These are phyloP conservation scores for Eulemur rubriventer DNA, from an alignment of 2,797 vertebrate species.

Conservation along the genomic window DNA sequence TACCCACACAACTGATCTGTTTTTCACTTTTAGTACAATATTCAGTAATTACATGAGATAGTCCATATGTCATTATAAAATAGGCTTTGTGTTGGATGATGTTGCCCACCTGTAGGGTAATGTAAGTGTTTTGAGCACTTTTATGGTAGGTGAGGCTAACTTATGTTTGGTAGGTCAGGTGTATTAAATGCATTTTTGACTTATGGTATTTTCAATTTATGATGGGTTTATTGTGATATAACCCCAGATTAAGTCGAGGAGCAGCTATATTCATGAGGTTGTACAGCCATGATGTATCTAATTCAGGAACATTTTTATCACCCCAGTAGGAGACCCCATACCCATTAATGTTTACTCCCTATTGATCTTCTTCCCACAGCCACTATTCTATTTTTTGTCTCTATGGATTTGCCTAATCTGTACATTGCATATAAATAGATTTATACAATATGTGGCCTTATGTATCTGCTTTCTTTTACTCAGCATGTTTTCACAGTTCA, in stretches of 20 bases:
- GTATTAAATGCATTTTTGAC: not conserved
- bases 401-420: not conserved
- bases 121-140: not conserved
- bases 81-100: not conserved
- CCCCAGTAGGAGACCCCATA: not conserved
- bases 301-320: constrained; percentile 3
- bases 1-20: not conserved
- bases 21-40: not conserved
- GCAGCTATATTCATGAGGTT: not conserved
- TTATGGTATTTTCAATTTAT: not conserved
- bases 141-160: not conserved
- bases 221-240: not conserved
- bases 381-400: not conserved
- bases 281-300: not conserved
- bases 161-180: not conserved
- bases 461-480: not conserved
- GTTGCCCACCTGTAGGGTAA: not conserved
- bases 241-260: not conserved
- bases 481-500: constrained; percentile 5
- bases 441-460: not conserved
- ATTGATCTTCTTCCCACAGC: not conserved
- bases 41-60: not conserved
- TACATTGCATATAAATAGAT: not conserved
- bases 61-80: not conserved
- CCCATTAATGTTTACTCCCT: not conserved